Base-by-base conservation (phyloP, 2,113 vertebrate genomes). In the Pyxicephalus adspersus region DNA sequence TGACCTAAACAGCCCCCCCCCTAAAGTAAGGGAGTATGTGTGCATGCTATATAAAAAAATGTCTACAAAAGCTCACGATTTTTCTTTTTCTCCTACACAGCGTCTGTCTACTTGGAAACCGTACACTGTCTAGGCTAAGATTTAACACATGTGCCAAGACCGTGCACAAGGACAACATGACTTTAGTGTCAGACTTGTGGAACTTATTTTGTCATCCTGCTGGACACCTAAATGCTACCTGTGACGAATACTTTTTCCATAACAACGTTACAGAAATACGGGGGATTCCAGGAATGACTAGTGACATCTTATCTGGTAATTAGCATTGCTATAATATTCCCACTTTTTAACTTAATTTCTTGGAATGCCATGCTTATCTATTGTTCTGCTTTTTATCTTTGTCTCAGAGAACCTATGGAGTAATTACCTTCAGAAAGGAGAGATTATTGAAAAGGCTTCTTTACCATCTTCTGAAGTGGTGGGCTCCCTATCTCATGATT, bases 91-190 rank as follows among this genome's bases (percentile, higher is more conserved):
- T 45, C 50, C 25, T 80, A n/a, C 34, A 0, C 83, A 91, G 96
- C 0, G 94, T 97, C 65, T 97, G 96, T 85, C 93, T 97, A 91
- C 87, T 97, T 85, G 96, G 96, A 6, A 96, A 97, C 83, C 88
- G 95, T 16, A 95, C 93, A 0, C 91, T 97, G 67, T 95, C 90
- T 31, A 86, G 86, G 38, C 92, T 94, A 4, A 85, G 89, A 8
- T 75, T 95, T 0, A 90, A 90, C 1, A 0, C 92, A 88, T 86
- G 88, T 72, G 86, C 89, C 1, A 97, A 96, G 84, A 93, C 89
- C 5, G 73, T 83, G 75, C 77, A 82, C 15, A n/a, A 19, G 5
- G 83, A 67, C 51, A 91, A 91, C 76, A 18, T 85, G 80, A 92
- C 89, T 0, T 61, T 74, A 20, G 87, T 91, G 16, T 94, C 95